These are phyloP conservation scores for Leptocoma aspasia DNA, from an alignment of 2,113 vertebrate genomes.

Conservation along the genomic window DNA sequence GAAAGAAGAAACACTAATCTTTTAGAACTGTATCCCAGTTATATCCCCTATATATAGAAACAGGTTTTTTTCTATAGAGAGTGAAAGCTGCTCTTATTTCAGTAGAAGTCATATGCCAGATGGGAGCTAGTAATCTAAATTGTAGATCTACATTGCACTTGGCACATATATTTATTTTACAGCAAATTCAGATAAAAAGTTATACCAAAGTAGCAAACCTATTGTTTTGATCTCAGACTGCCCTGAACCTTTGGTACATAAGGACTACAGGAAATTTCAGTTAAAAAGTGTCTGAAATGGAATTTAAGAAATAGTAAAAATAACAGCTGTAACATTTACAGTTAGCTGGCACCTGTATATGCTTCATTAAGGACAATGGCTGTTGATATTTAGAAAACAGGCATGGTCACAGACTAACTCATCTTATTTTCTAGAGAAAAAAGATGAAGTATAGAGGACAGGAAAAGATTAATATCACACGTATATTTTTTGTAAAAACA, in stretches of 20 bases:
- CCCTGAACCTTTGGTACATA: not conserved
- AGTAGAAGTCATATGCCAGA: not conserved
- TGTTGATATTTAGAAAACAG: not conserved
- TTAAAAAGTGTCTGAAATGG: not conserved
- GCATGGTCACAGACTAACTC: not conserved
- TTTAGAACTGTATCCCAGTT: not conserved
- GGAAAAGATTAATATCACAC: not conserved
- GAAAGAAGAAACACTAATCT: not conserved
- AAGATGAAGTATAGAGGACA: not conserved
- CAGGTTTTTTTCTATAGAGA: not conserved
- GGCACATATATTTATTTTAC: not conserved
- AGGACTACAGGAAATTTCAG: not conserved
- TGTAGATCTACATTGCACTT: not conserved
- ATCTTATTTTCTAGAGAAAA: not conserved
- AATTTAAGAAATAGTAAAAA: not conserved
- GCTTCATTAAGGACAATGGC: not conserved
- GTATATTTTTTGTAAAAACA: not conserved
- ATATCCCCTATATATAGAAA: not conserved
- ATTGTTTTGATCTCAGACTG: not conserved
- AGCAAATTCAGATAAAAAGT: not conserved
- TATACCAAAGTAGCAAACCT: not conserved
- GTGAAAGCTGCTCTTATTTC: not conserved
- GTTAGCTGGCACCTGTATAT: not conserved
- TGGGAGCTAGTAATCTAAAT: not conserved
- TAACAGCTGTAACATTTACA: not conserved